Base-by-base conservation (phyloP, 2,113 vertebrate genomes). In the Grammomys surdaster region DNA sequence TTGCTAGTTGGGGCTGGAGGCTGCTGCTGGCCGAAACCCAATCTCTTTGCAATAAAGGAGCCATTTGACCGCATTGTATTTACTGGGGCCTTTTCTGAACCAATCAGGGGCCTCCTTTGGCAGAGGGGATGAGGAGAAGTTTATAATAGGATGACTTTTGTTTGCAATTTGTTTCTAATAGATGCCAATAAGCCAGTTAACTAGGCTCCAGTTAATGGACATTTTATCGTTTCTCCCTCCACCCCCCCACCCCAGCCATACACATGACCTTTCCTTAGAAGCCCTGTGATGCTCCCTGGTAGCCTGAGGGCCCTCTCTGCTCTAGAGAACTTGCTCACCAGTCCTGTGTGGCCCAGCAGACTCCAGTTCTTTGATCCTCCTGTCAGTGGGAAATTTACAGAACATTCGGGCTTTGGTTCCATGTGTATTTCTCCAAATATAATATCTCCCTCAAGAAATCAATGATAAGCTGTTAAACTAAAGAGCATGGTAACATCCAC, bases 171-270 rank as follows among this genome's bases (percentile, higher is more conserved):
- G 99, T 99, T 99, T 99, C 99, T 99, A 99, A 98, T 98, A 99
- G 99, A 99, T 99, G 99, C 99, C 99, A 99, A 99, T 99, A 99
- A 99, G 98, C 98, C 99, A 97, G 99, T 99, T 98, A 99, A 99
- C 99, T 98, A 99, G 98, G 98, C 99, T 98, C 98, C 98, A 98
- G 99, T 99, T 99, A 99, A 99, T 99, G 99, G 99, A 99, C 98
- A 99, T 99, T 99, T 99, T 99, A 99, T 99, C 99, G 98, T 98
- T 98, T 98, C 98, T 98, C 98, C 98, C 98, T 19, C 46, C 48
- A 13, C 76, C 67, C 60, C 67, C 60, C 63, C 48, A 75, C 73
- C 60, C 97, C 99, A 98, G 98, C 98, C 94, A 98, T 99, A 99
- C 99, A 99, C 98, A 99, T 99, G 99, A 99, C 99, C 99, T 99